Base-by-base conservation (phyloP, 2,888 invertebrate genomes). In the Pherbina coryleti region DNA sequence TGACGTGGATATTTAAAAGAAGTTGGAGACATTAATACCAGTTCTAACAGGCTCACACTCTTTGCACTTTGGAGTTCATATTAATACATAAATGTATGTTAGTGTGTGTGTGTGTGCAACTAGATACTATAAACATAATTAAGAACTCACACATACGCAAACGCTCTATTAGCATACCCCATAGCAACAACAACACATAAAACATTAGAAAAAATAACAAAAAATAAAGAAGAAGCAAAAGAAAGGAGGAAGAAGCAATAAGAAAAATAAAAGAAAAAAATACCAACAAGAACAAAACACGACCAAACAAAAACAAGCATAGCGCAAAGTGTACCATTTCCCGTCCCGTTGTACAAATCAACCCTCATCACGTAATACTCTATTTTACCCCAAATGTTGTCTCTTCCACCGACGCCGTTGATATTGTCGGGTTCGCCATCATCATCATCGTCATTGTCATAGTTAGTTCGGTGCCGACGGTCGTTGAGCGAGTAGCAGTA, bases 281-380 rank as follows among this genome's bases (percentile, higher is more conserved):
- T 60, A 69, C 28, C 69, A 44, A 66, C 7, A 66, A 66, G 34
- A 34, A 66, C n/a, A 44, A 44, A 11, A 44, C 44, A 44, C 44
- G 44, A 44, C 44, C 44, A 44, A 64, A 25, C 79, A 79, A 80
- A 79, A 78, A 79, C 78, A 77, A 66, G 64, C 31, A 31, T 14
- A 67, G 25, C 31, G 55, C 31, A 71, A 71, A 71, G 71, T 70
- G 69, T 49, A 53, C 17, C 25, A 70, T 70, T 55, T 70, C 53
- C 70, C 70, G 53, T 70, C 28, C 53, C 31, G 31, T 14, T n/a
- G 25, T 28, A 76, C 76, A 82, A 80, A 80, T 76, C 82, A 80
- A 81, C 82, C 82, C 82, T 80, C 81, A 81, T 79, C 80, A 25
- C 72, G 76, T 17, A 28, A 19, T 37, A 25, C 55, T 78, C 79